These are phyloP conservation scores for Orchesella flavescens DNA, from an alignment of 2,888 invertebrate species.

Conservation along the genomic window DNA sequence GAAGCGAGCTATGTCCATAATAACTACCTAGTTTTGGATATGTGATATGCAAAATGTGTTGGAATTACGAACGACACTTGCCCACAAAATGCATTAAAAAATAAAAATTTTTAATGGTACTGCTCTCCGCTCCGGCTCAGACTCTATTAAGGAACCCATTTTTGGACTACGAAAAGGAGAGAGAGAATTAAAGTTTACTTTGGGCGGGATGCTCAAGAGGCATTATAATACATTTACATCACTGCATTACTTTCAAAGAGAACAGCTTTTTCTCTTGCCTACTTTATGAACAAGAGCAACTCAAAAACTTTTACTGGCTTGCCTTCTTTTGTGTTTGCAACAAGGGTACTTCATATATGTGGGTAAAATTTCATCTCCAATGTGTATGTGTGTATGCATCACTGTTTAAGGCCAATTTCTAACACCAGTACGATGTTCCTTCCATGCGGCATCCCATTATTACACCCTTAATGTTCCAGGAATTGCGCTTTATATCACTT, in stretches of 20 bases:
- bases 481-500: not conserved
- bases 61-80: not conserved
- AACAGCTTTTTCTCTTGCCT: no score
- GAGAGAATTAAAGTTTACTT: no score
- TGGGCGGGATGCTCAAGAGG: no score
- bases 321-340: not conserved
- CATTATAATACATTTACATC: no score
- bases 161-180: no score
- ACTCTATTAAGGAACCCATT: no score
- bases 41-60: slow-evolving; percentile 3
- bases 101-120: slow-evolving; percentile 10
- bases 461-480: not conserved
- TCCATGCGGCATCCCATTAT: not conserved
- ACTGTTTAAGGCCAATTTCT: slow-evolving; percentile 6
- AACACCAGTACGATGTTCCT: not conserved
- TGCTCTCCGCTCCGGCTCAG: not conserved
- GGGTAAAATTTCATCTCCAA: not conserved
- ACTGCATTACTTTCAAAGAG: no score
- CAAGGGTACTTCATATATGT: slow-evolving; percentile 10
- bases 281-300: no score
- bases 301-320: no score
- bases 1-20: no score
- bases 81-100: slow-evolving; percentile 17
- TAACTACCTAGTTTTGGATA: no score
- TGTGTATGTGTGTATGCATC: not conserved